Conservation (phyloP, 2,113 vertebrate species). For the Campylorhamphus procurvoides region DNA sequence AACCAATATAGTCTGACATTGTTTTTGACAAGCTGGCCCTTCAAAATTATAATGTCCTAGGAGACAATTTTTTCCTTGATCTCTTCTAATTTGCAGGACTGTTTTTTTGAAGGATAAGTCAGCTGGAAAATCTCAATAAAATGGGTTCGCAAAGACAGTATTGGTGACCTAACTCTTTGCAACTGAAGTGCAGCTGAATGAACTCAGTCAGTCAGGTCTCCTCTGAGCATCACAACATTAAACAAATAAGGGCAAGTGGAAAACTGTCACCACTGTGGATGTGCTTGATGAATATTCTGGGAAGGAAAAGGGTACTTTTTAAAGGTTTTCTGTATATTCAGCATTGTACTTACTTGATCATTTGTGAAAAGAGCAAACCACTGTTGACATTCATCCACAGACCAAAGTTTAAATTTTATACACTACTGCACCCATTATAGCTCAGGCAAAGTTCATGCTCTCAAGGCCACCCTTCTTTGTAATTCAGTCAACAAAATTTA, state of each 20-base stretch:
- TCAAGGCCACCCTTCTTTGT: background rate
- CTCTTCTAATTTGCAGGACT: background rate
- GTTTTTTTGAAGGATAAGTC: background rate
- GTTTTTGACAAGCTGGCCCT: background rate
- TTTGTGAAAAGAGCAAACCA: slow-evolving; percentile 43
- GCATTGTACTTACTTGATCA: background rate
- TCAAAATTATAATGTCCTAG: background rate
- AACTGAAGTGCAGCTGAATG: background rate
- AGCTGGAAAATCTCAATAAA: background rate
- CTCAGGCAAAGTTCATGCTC: slow-evolving; percentile 25
- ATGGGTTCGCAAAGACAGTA: background rate
- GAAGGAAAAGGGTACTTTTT: background rate
- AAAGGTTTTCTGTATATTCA: background rate
- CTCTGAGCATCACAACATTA: background rate
- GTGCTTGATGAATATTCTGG: background rate
- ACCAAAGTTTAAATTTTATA: slow-evolving; percentile 48
- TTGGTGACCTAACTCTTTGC: background rate
- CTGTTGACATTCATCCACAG: background rate
- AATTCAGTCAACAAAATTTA: background rate
- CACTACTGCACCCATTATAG: background rate
- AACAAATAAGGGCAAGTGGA: background rate
- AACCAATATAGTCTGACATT: rapidly evolving
- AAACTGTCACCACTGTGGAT: background rate
- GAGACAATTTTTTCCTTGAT: background rate
- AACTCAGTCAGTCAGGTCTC: background rate